phyloP scores from a whole-genome alignment of 2,888 invertebrate species.

The Acanthosepion esculentum region DNA sequence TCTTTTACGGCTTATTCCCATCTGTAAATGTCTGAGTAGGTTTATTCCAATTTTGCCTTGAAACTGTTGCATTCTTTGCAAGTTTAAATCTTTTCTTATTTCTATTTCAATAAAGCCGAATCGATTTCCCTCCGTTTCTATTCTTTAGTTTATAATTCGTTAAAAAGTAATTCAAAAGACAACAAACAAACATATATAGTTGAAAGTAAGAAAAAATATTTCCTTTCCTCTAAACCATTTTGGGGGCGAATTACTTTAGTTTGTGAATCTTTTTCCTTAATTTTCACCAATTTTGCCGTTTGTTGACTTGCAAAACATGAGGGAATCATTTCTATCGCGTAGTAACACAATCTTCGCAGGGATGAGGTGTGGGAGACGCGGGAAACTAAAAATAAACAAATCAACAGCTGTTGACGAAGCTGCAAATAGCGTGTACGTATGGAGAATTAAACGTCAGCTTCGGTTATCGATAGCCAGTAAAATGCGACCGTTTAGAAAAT shows the following conservation, averaged over 20 bases:
- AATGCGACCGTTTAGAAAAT: neutral
- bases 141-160: neutral
- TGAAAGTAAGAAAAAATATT: neutral
- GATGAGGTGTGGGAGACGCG: conserved; percentile 70
- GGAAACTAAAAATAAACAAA: conserved; percentile 71
- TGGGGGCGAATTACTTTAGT: neutral
- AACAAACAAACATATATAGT: neutral
- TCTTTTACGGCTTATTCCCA: neutral
- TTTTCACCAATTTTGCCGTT: neutral
- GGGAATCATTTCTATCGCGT: conserved; percentile 61
- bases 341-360: conserved; percentile 56
- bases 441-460: neutral
- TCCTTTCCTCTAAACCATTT: neutral
- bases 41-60: neutral
- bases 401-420: conserved; percentile 64
- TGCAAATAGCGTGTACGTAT: neutral
- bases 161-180: neutral
- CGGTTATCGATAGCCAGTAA: neutral
- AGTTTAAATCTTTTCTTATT: neutral
- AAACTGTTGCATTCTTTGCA: neutral
- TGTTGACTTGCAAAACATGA: conserved; percentile 55
- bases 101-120: neutral
- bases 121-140: neutral
- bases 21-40: neutral
- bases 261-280: neutral